These are phyloP conservation scores for Zophobas morio DNA, from an alignment of 1,140 invertebrate genomes.

Conservation along the genomic window DNA sequence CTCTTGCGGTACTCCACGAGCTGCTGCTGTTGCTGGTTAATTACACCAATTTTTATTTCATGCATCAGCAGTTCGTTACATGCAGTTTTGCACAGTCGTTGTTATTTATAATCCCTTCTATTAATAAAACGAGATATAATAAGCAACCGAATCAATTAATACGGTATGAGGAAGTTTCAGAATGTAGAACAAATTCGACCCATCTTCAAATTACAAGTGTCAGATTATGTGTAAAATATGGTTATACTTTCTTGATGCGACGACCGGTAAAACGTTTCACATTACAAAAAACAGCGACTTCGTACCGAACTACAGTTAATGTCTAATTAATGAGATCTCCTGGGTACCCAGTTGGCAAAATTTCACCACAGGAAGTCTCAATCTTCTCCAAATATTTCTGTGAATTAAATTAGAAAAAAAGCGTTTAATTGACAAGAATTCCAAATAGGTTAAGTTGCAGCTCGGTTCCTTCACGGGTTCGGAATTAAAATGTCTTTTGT, in stretches of 20 bases:
- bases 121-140: no score
- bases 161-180: constrained; percentile 22
- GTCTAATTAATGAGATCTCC: constrained; percentile 33
- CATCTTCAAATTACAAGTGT: constrained; percentile 33
- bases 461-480: constrained; percentile 17
- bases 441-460: constrained; percentile 13
- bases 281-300: neutral
- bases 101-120: no score
- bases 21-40: no score
- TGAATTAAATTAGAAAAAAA: constrained; percentile 14
- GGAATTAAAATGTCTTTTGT: constrained; percentile 30
- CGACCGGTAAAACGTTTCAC: constrained; percentile 6
- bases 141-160: neutral
- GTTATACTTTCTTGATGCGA: constrained; percentile 14
- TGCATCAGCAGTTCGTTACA: no score
- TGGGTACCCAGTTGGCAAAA: constrained; percentile 14
- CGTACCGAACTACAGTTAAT: constrained; percentile 35
- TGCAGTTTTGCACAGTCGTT: no score
- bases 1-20: no score
- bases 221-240: constrained; percentile 35
- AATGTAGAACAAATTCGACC: constrained; percentile 20
- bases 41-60: no score
- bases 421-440: constrained; percentile 39
- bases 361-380: constrained; percentile 28
- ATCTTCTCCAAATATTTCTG: constrained; percentile 28